Conservation (phyloP, 1,140 invertebrate species). For the Drosophila paulistorum region DNA sequence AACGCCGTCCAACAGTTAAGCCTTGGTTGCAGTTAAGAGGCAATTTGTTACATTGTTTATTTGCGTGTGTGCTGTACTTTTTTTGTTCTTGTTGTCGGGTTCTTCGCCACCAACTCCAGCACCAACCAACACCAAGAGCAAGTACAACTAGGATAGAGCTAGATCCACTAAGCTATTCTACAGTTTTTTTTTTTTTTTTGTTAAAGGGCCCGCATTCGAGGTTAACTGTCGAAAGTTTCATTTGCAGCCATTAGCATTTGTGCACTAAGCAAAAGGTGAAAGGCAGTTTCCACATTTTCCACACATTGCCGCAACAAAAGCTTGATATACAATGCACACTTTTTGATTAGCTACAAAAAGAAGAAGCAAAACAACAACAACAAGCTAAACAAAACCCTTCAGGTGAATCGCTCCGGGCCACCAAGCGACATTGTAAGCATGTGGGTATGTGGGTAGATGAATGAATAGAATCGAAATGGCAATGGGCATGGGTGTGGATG, state of each 20-base stretch:
- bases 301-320: conserved; percentile 32
- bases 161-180: background rate
- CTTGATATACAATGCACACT: conserved; percentile 57
- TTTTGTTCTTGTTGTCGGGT: conserved; percentile 36
- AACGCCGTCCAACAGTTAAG: background rate
- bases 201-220: conserved; percentile 47
- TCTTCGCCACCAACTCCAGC: conserved; percentile 25
- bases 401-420: conserved; percentile 31
- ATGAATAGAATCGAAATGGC: conserved; percentile 3
- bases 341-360: conserved; percentile 60
- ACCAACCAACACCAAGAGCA: background rate
- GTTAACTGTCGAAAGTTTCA: conserved; percentile 60
- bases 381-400: conserved; percentile 15
- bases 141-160: background rate
- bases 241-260: conserved; percentile 41
- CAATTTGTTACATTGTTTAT: background rate
- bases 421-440: conserved; percentile 27
- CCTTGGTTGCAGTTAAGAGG: background rate
- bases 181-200: background rate
- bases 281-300: conserved; percentile 6
- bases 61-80: conserved; percentile 30
- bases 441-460: conserved; percentile 24
- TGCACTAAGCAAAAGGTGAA: conserved; percentile 21
- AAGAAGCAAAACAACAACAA: conserved; percentile 28
- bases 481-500: background rate